phyloP scores from a whole-genome alignment of 2,113 vertebrate species.

The Galeopterus variegatus region DNA sequence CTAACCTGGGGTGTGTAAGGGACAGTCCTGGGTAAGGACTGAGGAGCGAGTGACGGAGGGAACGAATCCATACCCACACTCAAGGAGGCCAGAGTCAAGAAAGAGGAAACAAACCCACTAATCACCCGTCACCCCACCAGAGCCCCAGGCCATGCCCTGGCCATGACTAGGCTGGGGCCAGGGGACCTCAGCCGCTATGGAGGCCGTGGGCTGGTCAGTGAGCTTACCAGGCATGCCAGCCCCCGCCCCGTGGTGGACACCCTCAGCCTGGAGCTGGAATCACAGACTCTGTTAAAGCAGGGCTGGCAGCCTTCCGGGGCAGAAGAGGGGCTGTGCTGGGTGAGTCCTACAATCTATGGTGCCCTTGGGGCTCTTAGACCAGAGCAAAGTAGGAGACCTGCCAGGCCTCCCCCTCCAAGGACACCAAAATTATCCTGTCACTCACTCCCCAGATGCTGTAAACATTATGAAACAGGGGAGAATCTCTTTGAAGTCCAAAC shows the following conservation, averaged over 20 bases:
- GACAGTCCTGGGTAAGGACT: too few relatives aligned
- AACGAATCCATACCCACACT: too few relatives aligned
- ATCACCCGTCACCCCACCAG: background rate
- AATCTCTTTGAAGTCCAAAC: slow-evolving; percentile 48
- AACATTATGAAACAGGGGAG: background rate
- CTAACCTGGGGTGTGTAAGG: background rate
- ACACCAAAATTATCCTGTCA: background rate
- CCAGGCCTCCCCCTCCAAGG: background rate
- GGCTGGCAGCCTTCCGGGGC: background rate
- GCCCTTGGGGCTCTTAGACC: background rate
- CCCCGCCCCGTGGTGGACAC: fast-evolving
- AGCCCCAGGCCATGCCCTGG: background rate
- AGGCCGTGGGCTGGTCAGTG: background rate
- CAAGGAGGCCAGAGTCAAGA: background rate
- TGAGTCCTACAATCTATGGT: background rate
- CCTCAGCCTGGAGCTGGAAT: background rate
- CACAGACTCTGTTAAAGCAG: background rate
- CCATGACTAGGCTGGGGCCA: background rate
- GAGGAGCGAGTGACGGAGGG: background rate
- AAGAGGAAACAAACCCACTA: background rate
- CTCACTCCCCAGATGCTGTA: background rate
- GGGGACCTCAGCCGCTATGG: fast-evolving
- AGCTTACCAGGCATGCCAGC: background rate
- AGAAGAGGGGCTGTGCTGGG: background rate
- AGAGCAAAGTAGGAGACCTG: background rate